Evolutionary conservation across 2,113 vertebrate species (phyloP).

Genomic region (Sphyrna mokarran): DNA sequence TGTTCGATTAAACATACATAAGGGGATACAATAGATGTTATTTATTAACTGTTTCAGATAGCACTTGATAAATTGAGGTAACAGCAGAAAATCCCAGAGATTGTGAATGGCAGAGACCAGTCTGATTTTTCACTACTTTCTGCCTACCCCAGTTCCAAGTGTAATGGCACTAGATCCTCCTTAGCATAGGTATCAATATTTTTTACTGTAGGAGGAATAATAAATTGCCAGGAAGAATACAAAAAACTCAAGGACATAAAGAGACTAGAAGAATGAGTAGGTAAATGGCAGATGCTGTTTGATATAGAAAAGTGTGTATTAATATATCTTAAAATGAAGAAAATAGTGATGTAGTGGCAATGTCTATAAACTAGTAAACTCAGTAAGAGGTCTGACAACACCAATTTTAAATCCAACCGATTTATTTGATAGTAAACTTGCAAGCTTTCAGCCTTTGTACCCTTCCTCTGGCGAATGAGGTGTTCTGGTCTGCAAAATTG

Average conservation of each 20-base stretch:
- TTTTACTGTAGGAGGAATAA: not conserved
- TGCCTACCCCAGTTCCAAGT: not conserved
- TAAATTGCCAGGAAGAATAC: not conserved
- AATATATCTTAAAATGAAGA: not conserved
- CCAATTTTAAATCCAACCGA: too few species aligned
- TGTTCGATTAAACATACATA: not conserved
- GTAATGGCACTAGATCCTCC: not conserved
- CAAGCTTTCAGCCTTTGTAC: too few species aligned
- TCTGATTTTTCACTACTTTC: not conserved
- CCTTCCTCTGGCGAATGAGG: too few species aligned
- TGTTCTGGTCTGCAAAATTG: too few species aligned
- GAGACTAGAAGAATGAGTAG: not conserved
- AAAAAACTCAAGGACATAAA: not conserved
- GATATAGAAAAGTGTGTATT: not conserved
- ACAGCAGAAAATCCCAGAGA: not conserved
- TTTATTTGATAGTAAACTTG: too few species aligned
- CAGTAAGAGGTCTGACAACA: too few species aligned
- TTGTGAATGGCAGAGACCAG: not conserved
- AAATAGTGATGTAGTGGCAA: too few species aligned
- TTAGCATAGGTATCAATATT: not conserved
- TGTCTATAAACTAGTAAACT: too few species aligned
- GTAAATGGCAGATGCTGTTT: not conserved
- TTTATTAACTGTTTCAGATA: not conserved
- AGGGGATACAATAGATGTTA: not conserved
- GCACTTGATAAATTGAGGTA: not conserved